Evolutionary conservation across 2,113 vertebrate species (phyloP).

Genomic region (Psettodes erumei): DNA sequence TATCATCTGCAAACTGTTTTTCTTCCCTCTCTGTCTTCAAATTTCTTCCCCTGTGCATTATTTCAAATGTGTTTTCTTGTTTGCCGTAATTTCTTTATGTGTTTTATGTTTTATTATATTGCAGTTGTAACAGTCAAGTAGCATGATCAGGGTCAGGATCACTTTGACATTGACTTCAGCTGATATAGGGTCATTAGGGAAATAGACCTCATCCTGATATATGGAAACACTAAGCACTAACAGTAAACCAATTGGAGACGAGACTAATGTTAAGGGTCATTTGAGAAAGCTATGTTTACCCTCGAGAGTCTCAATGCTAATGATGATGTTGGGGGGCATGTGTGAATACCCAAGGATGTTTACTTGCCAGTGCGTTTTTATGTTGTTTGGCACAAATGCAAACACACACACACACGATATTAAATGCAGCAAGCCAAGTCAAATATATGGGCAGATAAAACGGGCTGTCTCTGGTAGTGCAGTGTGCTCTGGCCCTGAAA

Average conservation of each 20-base stretch:
- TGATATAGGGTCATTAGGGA: not conserved
- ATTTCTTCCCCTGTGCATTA: not conserved
- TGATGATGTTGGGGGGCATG: not conserved
- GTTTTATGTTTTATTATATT: not conserved
- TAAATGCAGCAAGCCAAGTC: slow-evolving; percentile 17
- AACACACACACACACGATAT: not conserved
- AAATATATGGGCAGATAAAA: slow-evolving; percentile 44
- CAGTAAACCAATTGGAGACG: not conserved
- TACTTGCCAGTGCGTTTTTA: slow-evolving; percentile 2
- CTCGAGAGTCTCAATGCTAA: not conserved
- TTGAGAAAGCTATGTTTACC: not conserved
- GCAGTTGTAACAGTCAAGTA: not conserved
- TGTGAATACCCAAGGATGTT: not conserved
- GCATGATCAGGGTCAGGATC: not conserved
- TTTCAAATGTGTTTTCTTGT: not conserved
- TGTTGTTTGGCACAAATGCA: slow-evolving; percentile 1
- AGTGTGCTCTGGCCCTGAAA: slow-evolving; percentile 32
- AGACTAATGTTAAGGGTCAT: not conserved
- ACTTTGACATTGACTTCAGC: slow-evolving; percentile 12
- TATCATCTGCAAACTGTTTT: not conserved
- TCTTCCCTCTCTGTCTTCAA: not conserved
- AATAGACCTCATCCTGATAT: slow-evolving; percentile 5
- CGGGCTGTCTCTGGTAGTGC: slow-evolving; percentile 22
- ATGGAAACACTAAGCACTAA: slow-evolving; percentile 2
- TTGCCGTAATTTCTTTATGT: not conserved